phyloP scores from a whole-genome alignment of 2,888 invertebrate genomes.

The Phengaris alcon region DNA sequence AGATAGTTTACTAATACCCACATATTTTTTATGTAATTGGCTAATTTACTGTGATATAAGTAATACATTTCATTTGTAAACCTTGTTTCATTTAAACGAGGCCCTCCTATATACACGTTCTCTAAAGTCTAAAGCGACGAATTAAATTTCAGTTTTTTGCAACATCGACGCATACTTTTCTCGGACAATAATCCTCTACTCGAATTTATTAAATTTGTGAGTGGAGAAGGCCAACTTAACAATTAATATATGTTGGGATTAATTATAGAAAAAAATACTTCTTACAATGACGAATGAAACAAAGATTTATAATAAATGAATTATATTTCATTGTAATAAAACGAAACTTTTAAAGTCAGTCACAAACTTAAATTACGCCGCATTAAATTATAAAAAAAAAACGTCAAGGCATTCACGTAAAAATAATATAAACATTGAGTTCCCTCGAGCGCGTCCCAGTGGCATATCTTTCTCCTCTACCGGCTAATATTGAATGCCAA shows the following conservation, averaged over 20 bases:
- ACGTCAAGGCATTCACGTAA: conserved; percentile 55
- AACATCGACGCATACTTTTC: too few species aligned
- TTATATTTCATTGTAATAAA: conserved; percentile 74
- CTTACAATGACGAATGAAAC: conserved; percentile 1
- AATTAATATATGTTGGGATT: too few species aligned
- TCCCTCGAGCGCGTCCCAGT: conserved; percentile 63
- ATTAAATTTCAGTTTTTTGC: too few species aligned
- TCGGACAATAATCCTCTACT: not conserved
- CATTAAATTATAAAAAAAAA: conserved; percentile 54
- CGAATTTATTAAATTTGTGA: not conserved
- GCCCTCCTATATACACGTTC: too few species aligned
- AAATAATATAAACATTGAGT: conserved; percentile 60
- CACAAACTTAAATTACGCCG: conserved; percentile 68
- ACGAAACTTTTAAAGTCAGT: conserved; percentile 64
- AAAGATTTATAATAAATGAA: conserved; percentile 51
- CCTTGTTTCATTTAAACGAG: not conserved
- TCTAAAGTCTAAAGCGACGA: too few species aligned
- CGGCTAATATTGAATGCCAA: conserved; percentile 68
- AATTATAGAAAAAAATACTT: not conserved
- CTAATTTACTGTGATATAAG: conserved; percentile 5
- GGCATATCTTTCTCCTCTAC: conserved; percentile 64
- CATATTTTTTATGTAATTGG: not conserved
- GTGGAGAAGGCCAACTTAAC: too few species aligned
- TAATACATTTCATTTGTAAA: conserved; percentile 9
- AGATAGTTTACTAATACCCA: not conserved